A percentile compares a stretch with the other conserved stretches of the same genome.
These are phyloP conservation scores for Eremophila alpestris DNA, from an alignment of 2,797 vertebrate genomes.

Conservation along the genomic window DNA sequence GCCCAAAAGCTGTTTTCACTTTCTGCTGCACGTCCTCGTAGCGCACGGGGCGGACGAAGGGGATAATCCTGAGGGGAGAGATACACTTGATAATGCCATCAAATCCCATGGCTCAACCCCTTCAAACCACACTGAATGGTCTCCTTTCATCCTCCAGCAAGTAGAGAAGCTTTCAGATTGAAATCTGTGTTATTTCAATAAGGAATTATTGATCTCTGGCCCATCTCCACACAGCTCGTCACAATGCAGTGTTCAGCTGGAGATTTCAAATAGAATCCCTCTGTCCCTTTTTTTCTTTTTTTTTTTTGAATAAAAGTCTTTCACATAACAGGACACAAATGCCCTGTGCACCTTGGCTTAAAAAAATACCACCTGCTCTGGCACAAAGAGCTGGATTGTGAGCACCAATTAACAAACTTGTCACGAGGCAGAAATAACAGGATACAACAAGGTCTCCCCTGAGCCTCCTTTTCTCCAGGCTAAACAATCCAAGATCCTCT, in stretches of 20 bases:
- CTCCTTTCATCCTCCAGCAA: neutral
- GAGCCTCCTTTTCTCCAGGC: neutral
- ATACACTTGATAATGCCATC: neutral
- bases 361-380: neutral
- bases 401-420: neutral
- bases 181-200: neutral
- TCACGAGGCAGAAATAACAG: neutral
- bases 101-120: neutral
- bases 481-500: neutral
- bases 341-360: neutral
- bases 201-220: neutral
- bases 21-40: conserved; percentile 95
- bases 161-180: neutral
- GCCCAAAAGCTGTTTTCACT: conserved; percentile 91
- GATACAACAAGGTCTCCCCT: neutral
- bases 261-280: neutral
- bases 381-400: neutral
- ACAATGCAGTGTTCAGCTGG: neutral
- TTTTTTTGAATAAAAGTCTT: neutral
- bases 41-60: conserved; percentile 90
- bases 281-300: neutral
- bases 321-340: neutral
- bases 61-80: conserved; percentile 85
- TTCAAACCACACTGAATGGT: neutral
- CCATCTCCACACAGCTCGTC: neutral